Percentiles rank a stretch among this genome's conserved stretches.
phyloP scores from a whole-genome alignment of 2,888 invertebrate species.

The Pristionchus arcanus region DNA sequence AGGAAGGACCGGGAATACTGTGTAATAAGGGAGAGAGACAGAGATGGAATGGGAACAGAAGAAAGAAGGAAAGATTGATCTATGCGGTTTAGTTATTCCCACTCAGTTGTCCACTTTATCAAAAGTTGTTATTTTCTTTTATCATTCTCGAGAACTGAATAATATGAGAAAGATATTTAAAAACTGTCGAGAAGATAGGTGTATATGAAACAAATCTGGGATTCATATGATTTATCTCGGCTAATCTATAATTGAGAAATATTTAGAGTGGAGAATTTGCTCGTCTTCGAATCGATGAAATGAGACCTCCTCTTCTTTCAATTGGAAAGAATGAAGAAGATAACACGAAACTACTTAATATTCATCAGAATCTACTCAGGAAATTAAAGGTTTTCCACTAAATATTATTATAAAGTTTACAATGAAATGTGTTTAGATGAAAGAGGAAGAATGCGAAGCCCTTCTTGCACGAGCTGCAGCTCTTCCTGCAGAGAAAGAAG shows the following conservation, averaged over 20 bases:
- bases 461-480: slow-evolving; percentile 91
- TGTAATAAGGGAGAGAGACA: not conserved
- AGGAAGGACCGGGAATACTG: not conserved
- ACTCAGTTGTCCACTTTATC: not conserved
- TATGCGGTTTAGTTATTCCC: not conserved
- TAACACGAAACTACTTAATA: slow-evolving; percentile 86
- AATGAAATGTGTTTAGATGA: slow-evolving; percentile 82
- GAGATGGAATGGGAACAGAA: not conserved
- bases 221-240: not conserved
- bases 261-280: slow-evolving; percentile 89
- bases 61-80: not conserved
- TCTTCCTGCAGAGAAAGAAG: slow-evolving; percentile 84
- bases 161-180: too few species aligned
- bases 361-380: slow-evolving; percentile 89
- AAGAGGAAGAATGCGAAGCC: slow-evolving; percentile 92
- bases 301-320: slow-evolving; percentile 89
- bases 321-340: slow-evolving; percentile 88
- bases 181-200: too few species aligned
- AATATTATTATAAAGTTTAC: not conserved
- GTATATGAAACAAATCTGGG: too few species aligned
- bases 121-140: not conserved
- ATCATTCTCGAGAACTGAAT: not conserved
- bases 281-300: slow-evolving; percentile 89
- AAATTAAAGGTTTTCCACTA: slow-evolving; percentile 86
- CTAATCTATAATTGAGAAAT: not conserved